Evolutionary conservation across 2,888 invertebrate genomes (phyloP).

Genomic region (Lepeophtheirus nordmannii): DNA sequence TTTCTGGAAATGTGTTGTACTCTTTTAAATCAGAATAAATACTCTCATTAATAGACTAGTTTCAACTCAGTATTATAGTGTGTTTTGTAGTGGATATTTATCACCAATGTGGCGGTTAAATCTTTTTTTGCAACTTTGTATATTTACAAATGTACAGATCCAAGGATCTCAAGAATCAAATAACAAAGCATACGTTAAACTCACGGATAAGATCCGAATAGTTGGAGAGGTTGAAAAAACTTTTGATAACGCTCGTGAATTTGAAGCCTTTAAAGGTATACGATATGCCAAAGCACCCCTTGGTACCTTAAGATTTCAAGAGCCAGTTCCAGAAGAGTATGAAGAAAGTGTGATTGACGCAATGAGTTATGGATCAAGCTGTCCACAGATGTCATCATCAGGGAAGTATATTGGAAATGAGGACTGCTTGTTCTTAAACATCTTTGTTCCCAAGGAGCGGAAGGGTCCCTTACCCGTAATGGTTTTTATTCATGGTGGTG

Average conservation of each 20-base stretch:
- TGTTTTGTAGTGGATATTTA: too few species aligned
- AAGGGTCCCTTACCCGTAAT: neutral
- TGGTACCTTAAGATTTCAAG: neutral
- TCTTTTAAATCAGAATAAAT: too few species aligned
- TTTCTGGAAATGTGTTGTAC: too few species aligned
- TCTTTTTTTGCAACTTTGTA: too few species aligned
- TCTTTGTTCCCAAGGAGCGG: neutral
- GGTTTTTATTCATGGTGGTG: conserved; percentile 9
- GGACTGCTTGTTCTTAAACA: conserved; percentile 7
- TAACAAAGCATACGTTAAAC: too few species aligned
- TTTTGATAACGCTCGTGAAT: neutral
- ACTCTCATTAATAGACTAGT: too few species aligned
- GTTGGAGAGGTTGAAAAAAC: too few species aligned
- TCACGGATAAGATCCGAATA: too few species aligned
- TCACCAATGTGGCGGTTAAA: too few species aligned
- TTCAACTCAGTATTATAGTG: too few species aligned
- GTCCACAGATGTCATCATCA: neutral
- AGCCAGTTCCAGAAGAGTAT: neutral
- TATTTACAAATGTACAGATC: too few species aligned
- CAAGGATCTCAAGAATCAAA: too few species aligned
- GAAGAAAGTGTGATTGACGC: neutral
- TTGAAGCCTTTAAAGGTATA: conserved; percentile 1
- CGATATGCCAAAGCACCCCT: conserved; percentile 15
- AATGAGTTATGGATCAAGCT: neutral
- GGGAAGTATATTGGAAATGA: neutral